A percentile compares a stretch with the other conserved stretches of the same genome.
phyloP scores from a whole-genome alignment of 2,888 invertebrate species.

The Gastracanthus pulcherrimus region DNA sequence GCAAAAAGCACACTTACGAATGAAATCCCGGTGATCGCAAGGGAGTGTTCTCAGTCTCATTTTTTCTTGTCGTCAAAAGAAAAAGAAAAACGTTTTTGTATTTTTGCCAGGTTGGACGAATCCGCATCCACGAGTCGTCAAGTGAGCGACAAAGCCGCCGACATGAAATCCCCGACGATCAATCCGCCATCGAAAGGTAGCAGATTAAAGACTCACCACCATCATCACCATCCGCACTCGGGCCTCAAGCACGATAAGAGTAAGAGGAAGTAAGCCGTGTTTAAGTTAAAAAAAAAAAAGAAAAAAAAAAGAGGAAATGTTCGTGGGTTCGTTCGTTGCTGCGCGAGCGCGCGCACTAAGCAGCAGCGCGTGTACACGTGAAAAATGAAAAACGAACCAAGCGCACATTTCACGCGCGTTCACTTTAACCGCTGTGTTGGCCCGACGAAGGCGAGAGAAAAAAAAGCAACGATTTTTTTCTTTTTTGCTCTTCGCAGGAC shows the following conservation, averaged over 20 bases:
- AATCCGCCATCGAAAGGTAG: slow-evolving; percentile 68
- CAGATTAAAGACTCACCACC: slow-evolving; percentile 71
- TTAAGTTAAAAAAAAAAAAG: no score
- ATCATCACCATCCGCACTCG: slow-evolving; percentile 69
- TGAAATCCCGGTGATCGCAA: slow-evolving; percentile 11
- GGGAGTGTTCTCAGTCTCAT: slow-evolving; percentile 3
- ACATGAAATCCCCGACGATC: slow-evolving; percentile 64
- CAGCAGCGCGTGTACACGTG: not conserved
- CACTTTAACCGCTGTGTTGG: slow-evolving; percentile 28
- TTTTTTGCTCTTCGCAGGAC: slow-evolving; percentile 34
- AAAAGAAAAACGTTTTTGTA: slow-evolving; percentile 36
- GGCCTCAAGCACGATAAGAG: slow-evolving; percentile 73
- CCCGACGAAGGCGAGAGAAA: slow-evolving; percentile 23
- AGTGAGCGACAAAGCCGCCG: slow-evolving; percentile 66
- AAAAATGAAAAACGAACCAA: slow-evolving; percentile 15
- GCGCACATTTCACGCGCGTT: slow-evolving; percentile 3
- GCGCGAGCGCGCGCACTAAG: not conserved
- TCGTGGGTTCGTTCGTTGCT: slow-evolving; percentile 31
- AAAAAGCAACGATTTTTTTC: slow-evolving; percentile 25
- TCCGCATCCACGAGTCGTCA: slow-evolving; percentile 72
- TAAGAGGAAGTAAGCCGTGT: slow-evolving; percentile 72
- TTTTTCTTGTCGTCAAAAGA: slow-evolving; percentile 48
- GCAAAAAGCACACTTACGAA: not conserved
- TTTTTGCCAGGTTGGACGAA: slow-evolving; percentile 70
- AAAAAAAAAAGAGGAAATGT: no score